phyloP scores from a whole-genome alignment of 2,888 invertebrate genomes.

The Chydorus sphaericus region DNA sequence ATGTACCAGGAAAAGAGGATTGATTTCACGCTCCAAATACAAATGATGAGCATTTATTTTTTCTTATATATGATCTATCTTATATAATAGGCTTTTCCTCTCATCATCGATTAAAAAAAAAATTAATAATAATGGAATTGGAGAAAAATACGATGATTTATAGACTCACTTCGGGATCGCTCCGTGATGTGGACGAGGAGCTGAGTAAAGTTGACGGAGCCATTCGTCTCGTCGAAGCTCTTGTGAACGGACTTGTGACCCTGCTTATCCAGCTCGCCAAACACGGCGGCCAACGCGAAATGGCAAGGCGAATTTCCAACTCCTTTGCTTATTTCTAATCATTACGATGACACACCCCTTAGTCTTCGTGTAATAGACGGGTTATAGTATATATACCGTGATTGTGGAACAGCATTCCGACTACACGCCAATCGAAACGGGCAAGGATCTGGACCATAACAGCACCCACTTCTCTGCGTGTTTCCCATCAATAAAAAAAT shows the following conservation, averaged over 20 bases:
- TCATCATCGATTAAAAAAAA: neutral
- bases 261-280: slow-evolving; percentile 36
- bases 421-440: slow-evolving; percentile 55
- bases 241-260: slow-evolving; percentile 30
- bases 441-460: slow-evolving; percentile 52
- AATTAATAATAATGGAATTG: neutral
- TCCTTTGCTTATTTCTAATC: slow-evolving; percentile 25
- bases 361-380: no score
- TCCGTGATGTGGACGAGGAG: slow-evolving; percentile 44
- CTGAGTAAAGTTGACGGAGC: slow-evolving; percentile 39
- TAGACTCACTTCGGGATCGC: slow-evolving; percentile 52
- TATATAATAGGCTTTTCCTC: neutral
- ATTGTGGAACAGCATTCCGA: slow-evolving; percentile 58
- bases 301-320: slow-evolving; percentile 62
- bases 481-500: no score
- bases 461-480: slow-evolving; percentile 30
- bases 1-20: no score
- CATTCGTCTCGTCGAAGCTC: slow-evolving; percentile 47
- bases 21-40: no score
- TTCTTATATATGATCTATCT: neutral
- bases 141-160: no score
- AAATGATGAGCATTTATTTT: no score
- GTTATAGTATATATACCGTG: no score
- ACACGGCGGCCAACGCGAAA: slow-evolving; percentile 55
- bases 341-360: no score